Evolutionary conservation across 2,113 vertebrate genomes (phyloP).

Genomic region (Oryzias celebensis): DNA sequence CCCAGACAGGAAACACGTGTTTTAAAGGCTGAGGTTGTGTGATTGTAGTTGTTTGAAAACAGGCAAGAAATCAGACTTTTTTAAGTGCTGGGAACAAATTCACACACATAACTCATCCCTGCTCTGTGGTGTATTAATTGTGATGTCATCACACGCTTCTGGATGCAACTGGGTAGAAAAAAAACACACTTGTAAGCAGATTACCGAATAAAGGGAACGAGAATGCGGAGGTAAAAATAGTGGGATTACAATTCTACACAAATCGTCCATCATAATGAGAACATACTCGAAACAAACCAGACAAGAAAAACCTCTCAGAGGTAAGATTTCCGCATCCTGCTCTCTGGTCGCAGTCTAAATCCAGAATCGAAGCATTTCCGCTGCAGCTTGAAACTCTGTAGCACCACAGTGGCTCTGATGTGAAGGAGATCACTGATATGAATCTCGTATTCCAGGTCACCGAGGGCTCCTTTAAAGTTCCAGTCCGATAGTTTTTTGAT

Average conservation of each 20-base stretch:
- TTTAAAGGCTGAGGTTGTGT: not conserved
- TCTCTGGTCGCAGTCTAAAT: too few species aligned
- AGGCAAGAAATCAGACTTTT: constrained; percentile 1
- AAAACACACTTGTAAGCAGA: constrained; percentile 40
- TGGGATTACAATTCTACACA: constrained; percentile 27
- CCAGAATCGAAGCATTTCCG: too few species aligned
- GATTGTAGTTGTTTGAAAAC: constrained; percentile 2
- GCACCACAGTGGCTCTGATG: too few species aligned
- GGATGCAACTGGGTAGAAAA: constrained; percentile 11
- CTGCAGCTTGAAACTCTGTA: too few species aligned
- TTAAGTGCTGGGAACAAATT: not conserved
- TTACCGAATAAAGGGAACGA: constrained; percentile 40
- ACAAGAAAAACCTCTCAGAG: too few species aligned
- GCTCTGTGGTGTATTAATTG: constrained; percentile 14
- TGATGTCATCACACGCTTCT: constrained; percentile 28
- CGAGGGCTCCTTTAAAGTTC: too few species aligned
- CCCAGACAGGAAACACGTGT: too few species aligned
- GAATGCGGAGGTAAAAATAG: constrained; percentile 38
- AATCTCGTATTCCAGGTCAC: too few species aligned
- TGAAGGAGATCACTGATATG: too few species aligned
- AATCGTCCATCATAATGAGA: constrained; percentile 21
- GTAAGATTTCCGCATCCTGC: too few species aligned
- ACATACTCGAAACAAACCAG: not conserved
- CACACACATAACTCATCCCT: constrained; percentile 5
- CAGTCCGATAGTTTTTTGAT: too few species aligned